Conservation (phyloP, 2,113 vertebrate genomes). For the Neomonachus schauinslandi region DNA sequence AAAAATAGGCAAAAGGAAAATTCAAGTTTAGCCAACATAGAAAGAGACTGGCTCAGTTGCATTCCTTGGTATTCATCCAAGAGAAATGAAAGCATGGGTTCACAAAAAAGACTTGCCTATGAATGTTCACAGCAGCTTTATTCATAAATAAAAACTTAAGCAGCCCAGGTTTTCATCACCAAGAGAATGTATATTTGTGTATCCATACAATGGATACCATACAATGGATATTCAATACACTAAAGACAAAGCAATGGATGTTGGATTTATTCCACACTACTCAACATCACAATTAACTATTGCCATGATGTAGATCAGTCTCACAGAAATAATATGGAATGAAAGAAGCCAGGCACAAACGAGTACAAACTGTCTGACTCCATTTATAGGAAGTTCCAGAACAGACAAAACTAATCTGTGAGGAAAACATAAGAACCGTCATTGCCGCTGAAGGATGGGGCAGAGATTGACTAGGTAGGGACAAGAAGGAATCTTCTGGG, state of each 20-base stretch:
- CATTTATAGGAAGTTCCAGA: not conserved
- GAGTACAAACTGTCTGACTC: not conserved
- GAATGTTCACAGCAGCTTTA: not conserved
- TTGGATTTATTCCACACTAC: not conserved
- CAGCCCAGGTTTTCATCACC: not conserved
- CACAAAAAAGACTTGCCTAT: not conserved
- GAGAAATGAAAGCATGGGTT: not conserved
- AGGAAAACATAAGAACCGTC: not conserved
- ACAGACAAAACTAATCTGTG: not conserved
- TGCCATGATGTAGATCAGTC: not conserved
- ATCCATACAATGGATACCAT: not conserved
- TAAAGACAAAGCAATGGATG: not conserved
- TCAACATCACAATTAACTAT: not conserved
- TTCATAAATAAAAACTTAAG: not conserved
- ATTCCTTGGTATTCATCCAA: not conserved
- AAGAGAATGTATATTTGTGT: not conserved
- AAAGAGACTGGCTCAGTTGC: not conserved
- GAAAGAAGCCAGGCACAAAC: not conserved
- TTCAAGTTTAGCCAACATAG: not conserved
- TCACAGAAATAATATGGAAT: not conserved
- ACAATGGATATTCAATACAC: not conserved
- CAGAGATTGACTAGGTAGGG: not conserved
- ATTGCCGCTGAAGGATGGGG: not conserved
- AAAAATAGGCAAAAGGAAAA: slow-evolving; percentile 11
- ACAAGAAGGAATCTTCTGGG: not conserved